Conservation (phyloP, 2,888 invertebrate genomes). For the Iselma pallidipennis region DNA sequence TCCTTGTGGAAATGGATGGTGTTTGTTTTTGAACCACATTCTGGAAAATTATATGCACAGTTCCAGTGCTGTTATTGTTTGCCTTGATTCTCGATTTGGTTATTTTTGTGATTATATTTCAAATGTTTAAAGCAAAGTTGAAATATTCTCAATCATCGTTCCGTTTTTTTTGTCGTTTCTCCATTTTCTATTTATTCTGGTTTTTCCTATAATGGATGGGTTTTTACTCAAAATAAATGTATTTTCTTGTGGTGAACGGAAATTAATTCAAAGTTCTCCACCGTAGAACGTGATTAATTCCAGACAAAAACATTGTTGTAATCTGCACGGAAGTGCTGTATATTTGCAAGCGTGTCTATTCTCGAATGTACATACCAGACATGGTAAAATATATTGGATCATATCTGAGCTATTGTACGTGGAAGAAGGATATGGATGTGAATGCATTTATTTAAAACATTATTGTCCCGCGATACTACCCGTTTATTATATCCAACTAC, state of each 20-base stretch:
- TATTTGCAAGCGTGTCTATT: too few relatives aligned
- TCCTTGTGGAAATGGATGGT: constrained; percentile 44
- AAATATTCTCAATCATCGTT: neutral
- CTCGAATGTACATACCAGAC: neutral
- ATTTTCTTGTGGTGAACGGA: neutral
- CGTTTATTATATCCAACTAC: neutral
- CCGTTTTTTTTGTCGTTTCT: neutral
- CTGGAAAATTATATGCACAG: constrained; percentile 44
- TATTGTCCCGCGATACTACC: neutral
- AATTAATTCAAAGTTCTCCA: constrained; percentile 1
- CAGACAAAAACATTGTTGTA: neutral
- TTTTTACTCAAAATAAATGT: neutral
- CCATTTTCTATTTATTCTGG: neutral
- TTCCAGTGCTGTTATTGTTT: constrained; percentile 29
- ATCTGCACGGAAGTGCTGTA: neutral
- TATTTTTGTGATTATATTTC: constrained; percentile 5
- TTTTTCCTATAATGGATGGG: neutral
- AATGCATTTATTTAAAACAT: constrained; percentile 17
- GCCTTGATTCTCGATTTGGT: constrained; percentile 5
- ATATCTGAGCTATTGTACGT: constrained; percentile 22
- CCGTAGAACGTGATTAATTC: neutral
- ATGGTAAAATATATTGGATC: constrained; percentile 17
- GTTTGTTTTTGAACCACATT: constrained; percentile 42
- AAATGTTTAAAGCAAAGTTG: neutral
- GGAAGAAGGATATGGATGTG: constrained; percentile 11